Evolutionary conservation across 2,888 invertebrate species (phyloP), one percentile per base, ranked within the genome.

Genomic region (Drosophila fungiperda): DNA sequence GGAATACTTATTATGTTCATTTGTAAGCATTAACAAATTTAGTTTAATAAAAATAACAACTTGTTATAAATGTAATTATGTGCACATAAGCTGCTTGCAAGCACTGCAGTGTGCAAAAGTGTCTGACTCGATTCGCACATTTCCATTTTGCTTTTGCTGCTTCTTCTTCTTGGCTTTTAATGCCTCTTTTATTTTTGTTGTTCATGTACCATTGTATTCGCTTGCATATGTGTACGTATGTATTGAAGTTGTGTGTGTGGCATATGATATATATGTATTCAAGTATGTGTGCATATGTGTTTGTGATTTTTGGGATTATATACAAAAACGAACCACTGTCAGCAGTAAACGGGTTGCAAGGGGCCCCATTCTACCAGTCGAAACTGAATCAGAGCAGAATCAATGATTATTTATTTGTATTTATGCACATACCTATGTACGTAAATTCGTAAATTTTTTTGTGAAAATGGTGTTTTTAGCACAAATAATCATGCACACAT

Each of bases 101-200:
- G 9, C 17, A 8, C 26, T 64, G 54, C 48, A 74, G 76, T 11
- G 76, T 53, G 38, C 53, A 11, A 40, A 69, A 32, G 6, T 11
- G 0, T 7, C 42, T 70, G 48, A 42, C 76, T 52, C 26, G 45
- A 29, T 35, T 40, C 40, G 48, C 17, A 68, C 15, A 33, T 49
- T 64, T 50, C 20, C 26, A 70, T 36, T 48, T 68, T 54, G 40
- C 20, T 55, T 36, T 62, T 50, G 36, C 59, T 58, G 54, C 49
- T 63, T 65, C 48, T 58, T 66, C 57, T 50, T 63, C 57, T 48
- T 45, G 15, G 36, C 62, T 76, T 80, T 83, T 66, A 70, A 68
- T 73, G 78, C 79, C 64, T 60, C 78, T 72, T 84, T 84, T 64
- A 65, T 66, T 81, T 63, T 70, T 70, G 71, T 17, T 68, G 64